These are phyloP conservation scores for Parascotia fuliginaria DNA, from an alignment of 2,888 invertebrate species.

Conservation along the genomic window DNA sequence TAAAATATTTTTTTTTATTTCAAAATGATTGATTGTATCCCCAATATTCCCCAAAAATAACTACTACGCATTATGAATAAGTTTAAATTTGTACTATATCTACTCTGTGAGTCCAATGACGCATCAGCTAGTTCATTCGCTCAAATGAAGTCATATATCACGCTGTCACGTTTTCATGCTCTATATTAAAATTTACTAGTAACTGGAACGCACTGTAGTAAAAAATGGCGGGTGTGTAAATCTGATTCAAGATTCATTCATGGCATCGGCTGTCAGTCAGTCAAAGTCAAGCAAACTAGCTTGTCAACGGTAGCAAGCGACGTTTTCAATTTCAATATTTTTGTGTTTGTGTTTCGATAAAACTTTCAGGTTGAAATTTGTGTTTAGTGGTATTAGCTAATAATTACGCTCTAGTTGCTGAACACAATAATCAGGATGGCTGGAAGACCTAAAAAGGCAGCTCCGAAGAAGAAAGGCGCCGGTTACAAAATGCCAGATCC, in stretches of 20 bases:
- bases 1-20: too few relatives aligned
- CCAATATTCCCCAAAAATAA: too few relatives aligned
- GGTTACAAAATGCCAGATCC: slow-evolving; percentile 88
- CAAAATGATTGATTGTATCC: too few relatives aligned
- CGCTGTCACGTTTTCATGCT: too few relatives aligned
- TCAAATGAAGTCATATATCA: too few relatives aligned
- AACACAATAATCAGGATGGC: slow-evolving; percentile 53
- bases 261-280: slow-evolving; percentile 27
- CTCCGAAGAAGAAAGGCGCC: slow-evolving; percentile 73
- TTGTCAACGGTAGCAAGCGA: slow-evolving; percentile 27
- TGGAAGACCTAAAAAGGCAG: slow-evolving; percentile 69
- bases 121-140: neutral
- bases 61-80: too few relatives aligned
- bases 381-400: slow-evolving; percentile 11
- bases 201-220: neutral
- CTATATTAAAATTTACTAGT: neutral
- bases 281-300: too few relatives aligned
- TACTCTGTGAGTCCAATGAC: too few relatives aligned
- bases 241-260: too few relatives aligned
- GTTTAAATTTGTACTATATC: too few relatives aligned
- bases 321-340: slow-evolving; percentile 29
- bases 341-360: slow-evolving; percentile 18
- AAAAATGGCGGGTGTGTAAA: too few relatives aligned
- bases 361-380: slow-evolving; percentile 3
- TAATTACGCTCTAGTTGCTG: slow-evolving; percentile 6